These are phyloP conservation scores for Drosophila ironensis DNA, from an alignment of 1,140 invertebrate species.

Conservation along the genomic window DNA sequence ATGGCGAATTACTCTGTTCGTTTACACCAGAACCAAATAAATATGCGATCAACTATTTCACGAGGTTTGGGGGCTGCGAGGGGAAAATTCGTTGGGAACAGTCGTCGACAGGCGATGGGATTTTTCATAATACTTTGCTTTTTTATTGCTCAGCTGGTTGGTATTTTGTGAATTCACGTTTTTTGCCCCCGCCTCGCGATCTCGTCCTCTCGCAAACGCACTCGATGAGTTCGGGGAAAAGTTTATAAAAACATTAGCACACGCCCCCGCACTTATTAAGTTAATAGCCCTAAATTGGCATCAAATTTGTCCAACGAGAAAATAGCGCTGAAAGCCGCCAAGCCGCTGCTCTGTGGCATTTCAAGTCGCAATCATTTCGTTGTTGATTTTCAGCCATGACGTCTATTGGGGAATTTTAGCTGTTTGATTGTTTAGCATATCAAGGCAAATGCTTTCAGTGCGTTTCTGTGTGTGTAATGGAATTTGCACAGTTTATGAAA, in stretches of 20 bases:
- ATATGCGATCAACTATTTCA: conserved; percentile 18
- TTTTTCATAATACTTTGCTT: conserved; percentile 54
- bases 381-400: conserved; percentile 35
- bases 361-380: conserved; percentile 39
- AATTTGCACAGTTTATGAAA: conserved; percentile 47
- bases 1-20: conserved; percentile 11
- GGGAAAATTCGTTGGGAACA: not conserved
- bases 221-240: conserved; percentile 49
- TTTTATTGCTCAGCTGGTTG: conserved; percentile 53
- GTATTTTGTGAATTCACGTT: conserved; percentile 20
- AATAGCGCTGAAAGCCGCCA: conserved; percentile 37
- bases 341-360: conserved; percentile 2
- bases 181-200: not conserved
- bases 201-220: conserved; percentile 1
- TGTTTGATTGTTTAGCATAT: conserved; percentile 33
- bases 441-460: conserved; percentile 34
- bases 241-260: conserved; percentile 57
- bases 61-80: not conserved
- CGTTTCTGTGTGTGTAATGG: conserved; percentile 14
- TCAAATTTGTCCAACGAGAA: conserved; percentile 38
- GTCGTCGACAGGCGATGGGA: conserved; percentile 16
- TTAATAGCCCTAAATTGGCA: conserved; percentile 4
- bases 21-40: conserved; percentile 47
- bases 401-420: conserved; percentile 24
- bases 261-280: not conserved